Base-by-base conservation (phyloP, 2,797 vertebrate genomes). In the Lateolabrax maculatus region DNA sequence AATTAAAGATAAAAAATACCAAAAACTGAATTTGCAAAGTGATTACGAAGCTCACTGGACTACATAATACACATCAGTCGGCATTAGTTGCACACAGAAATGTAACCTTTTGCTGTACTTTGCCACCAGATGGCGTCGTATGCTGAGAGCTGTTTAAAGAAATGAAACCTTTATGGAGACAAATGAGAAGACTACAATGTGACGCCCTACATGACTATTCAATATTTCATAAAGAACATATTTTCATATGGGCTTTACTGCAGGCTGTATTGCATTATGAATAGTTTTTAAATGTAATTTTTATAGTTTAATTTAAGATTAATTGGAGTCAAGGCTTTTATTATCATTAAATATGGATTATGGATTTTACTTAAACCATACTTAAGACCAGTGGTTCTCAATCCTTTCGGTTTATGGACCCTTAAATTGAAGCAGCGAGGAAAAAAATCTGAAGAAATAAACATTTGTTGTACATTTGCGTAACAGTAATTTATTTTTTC, bases 71-170 rank as follows among this genome's bases (percentile, higher is more conserved):
- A 19, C 13, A 23, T 27, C 46, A 37, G 49, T 6, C 9, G 9
- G 15, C 2, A 15, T 56, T 8, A 7, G 39, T 21, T 65, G 9
- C 3, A 8, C 44, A 37, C 39, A 61, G 13, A 43, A 18, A 18
- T 49, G 12, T 10, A 44, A n/a, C 9, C 31, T 29, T 8, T n/a
- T 41, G 8, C 64, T 15, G 11, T 5, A 12, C 0, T 46, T 68
- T 27, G 6, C 10, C 70, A 77, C 65, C 7, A 63, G 82, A 77
- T 82, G 72, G 72, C 9, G 5, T 5, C 43, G 7, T 18, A 21
- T 9, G 3, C 21, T 37, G 9, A 37, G 19, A 36, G 36, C 34
- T 19, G 29, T 7, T 41, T 9, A 5, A 13, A 19, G 15, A 39
- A 29, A 19, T 46, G 13, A 62, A 18, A n/a, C 4, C 5, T 3